Conservation (phyloP, 2,888 invertebrate genomes). For the Brenthis ino region DNA sequence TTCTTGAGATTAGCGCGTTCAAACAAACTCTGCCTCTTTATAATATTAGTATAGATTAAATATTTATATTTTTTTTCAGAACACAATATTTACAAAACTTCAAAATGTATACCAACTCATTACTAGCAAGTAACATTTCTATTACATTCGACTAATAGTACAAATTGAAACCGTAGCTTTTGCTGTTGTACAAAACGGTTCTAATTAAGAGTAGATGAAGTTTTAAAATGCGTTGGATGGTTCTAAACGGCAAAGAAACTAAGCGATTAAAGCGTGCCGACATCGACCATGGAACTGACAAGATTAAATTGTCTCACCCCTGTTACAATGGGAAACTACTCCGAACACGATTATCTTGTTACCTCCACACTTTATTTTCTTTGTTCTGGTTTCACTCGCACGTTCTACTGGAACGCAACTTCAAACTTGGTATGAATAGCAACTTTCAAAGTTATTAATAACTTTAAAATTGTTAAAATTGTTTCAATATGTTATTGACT, state of each 20-base stretch:
- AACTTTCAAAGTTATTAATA: conserved; percentile 19
- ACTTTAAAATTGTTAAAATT: neutral
- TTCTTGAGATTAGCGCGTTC: no score
- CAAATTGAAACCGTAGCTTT: neutral
- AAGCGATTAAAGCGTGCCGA: conserved; percentile 63
- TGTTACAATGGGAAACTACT: conserved; percentile 66
- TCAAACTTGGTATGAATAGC: conserved; percentile 32
- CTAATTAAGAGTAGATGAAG: conserved; percentile 11
- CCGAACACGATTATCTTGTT: conserved; percentile 68
- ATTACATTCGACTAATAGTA: neutral
- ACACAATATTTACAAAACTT: no score
- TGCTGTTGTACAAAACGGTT: conserved; percentile 13
- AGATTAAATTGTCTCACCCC: conserved; percentile 73
- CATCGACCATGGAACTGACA: conserved; percentile 59
- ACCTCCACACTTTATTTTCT: conserved; percentile 59
- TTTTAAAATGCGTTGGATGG: conserved; percentile 12
- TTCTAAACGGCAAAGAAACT: conserved; percentile 41
- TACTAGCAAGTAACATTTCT: neutral
- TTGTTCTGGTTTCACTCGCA: conserved; percentile 37
- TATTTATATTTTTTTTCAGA: no score
- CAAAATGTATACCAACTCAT: no score
- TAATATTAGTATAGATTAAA: no score
- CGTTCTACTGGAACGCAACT: conserved; percentile 32
- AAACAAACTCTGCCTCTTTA: no score
- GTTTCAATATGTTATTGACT: no score